Evolutionary conservation across 1,140 invertebrate genomes (phyloP), one percentile per base, ranked within the genome.

Genomic region (Bombus soroeensis): DNA sequence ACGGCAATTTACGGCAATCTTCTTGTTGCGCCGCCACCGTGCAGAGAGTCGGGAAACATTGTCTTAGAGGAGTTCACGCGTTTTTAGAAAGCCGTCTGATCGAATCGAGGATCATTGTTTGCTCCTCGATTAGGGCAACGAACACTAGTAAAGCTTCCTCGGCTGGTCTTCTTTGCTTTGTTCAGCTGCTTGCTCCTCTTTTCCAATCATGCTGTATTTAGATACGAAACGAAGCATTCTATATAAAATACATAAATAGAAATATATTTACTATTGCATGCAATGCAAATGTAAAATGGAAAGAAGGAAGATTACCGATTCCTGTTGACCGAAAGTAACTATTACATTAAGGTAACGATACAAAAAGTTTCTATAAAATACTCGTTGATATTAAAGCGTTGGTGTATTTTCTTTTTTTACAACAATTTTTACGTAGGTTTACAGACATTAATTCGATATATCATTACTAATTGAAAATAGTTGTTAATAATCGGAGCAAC

Each of bases 1-100:
- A 79, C 32, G 81, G 53, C 73, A 83, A 87, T 90, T 90, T 86
- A 77, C 68, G 89, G 87, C 89, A 39, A 78, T 80, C 81, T 85
- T 77, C 88, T 87, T 89, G 89, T 89, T 89, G 85, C 88, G 68
- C 34, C 32, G 57, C 66, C 64, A 39, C 37, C 71, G 59, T 72
- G 82, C 22, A 22, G 22, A n/a, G 28, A 47, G 15, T 37, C 66
- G 43, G 22, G 39, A 71, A 43, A 57, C 82, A 28, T 84, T 71
- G 75, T 80, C n/a, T 68, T 59, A 47, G 5, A 77, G 22, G 39
- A 32, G 70, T 70, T 82, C 6, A 22, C 80, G 41, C 71, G 70
- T 59, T 41, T 25, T 22, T 25, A 8, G 47, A 53, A 81, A 81
- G 22, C 15, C n/a, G 59, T 66, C 64, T 1, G 13, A 6, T 34